Conservation (phyloP, 1,140 invertebrate genomes). For the Apis cerana region DNA sequence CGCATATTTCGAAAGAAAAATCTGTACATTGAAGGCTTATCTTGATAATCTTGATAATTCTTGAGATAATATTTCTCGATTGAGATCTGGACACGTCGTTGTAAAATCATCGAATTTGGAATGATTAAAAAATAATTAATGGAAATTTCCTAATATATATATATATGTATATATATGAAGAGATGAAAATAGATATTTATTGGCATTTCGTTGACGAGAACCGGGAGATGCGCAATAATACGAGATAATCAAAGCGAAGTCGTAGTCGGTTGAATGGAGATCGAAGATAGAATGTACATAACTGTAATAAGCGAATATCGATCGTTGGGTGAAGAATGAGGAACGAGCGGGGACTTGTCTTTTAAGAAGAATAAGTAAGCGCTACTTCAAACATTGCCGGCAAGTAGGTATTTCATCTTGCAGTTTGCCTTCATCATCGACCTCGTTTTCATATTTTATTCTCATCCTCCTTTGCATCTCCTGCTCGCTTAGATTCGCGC, state of each 20-base stretch:
- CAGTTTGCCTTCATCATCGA: constrained; percentile 31
- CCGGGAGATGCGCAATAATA: neutral
- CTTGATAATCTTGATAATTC: too few species aligned
- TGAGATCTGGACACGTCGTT: too few species aligned
- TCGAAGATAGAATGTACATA: neutral
- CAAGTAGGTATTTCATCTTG: constrained; percentile 45
- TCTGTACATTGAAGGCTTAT: too few species aligned
- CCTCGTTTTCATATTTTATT: constrained; percentile 39
- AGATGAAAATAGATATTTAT: too few species aligned
- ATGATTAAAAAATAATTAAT: too few species aligned
- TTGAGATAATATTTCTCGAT: too few species aligned
- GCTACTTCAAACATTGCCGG: constrained; percentile 35
- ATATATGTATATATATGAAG: too few species aligned
- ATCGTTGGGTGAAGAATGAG: neutral
- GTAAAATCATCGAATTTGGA: too few species aligned
- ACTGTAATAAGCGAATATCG: constrained; percentile 29
- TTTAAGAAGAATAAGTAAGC: constrained; percentile 41
- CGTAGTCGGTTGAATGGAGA: neutral
- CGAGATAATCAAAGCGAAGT: neutral
- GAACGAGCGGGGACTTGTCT: constrained; percentile 5
- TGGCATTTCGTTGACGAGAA: too few species aligned
- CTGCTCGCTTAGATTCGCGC: neutral
- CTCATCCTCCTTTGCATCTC: constrained; percentile 8
- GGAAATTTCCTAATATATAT: too few species aligned
- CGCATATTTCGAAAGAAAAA: too few species aligned